Evolutionary conservation across 2,797 vertebrate species (phyloP).

Genomic region (Poecilia gillii): DNA sequence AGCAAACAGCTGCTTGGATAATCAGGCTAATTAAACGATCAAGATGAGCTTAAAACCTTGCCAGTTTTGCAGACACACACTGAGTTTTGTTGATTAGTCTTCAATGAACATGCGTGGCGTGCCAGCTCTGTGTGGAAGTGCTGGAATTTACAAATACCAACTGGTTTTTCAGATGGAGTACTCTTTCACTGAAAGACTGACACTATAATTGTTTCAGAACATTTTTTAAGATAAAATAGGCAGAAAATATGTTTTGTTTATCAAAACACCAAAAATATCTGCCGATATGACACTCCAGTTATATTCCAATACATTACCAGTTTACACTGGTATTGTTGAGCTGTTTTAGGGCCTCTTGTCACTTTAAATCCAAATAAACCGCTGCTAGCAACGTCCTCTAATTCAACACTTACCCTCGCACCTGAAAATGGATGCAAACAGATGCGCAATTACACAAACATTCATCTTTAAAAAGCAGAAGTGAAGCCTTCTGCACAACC

Average conservation of each 20-base stretch:
- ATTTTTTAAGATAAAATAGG: neutral
- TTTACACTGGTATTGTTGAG: no score
- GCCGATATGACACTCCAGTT: neutral
- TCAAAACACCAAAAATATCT: neutral
- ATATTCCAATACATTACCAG: no score
- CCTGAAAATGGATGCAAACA: no score
- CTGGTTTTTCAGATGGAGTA: conserved; percentile 42
- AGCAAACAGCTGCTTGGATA: conserved; percentile 78
- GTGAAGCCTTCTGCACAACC: no score
- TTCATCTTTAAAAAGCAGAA: no score
- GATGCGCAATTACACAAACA: no score
- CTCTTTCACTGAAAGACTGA: conserved; percentile 12
- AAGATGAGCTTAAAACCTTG: conserved; percentile 60
- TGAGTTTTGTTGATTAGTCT: conserved; percentile 59
- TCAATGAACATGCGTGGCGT: conserved; percentile 39
- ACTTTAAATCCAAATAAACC: no score
- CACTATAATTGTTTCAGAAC: neutral
- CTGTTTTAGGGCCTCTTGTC: no score
- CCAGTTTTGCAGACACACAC: conserved; percentile 58
- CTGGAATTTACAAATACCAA: conserved; percentile 45
- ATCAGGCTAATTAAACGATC: conserved; percentile 77
- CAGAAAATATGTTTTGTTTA: neutral
- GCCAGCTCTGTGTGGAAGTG: conserved; percentile 44
- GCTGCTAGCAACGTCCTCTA: no score
- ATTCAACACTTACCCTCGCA: no score